Conservation (phyloP, 2,888 invertebrate species). For the Zaprionus lineosus region DNA sequence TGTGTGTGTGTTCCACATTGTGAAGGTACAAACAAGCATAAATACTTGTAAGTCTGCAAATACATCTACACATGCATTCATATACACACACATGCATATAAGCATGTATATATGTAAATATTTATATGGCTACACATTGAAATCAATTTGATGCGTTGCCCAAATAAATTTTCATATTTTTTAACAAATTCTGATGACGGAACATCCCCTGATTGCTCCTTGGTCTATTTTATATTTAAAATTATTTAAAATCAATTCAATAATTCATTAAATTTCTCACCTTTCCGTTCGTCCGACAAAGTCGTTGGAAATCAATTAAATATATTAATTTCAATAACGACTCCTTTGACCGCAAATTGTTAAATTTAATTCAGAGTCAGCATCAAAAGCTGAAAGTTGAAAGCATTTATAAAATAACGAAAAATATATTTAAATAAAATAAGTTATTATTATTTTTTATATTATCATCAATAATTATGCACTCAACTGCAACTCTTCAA, state of each 20-base stretch:
- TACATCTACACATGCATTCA: not conserved
- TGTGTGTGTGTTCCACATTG: constrained; percentile 18
- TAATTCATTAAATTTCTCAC: too few relatives aligned
- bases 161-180: constrained; percentile 26
- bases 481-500: too few relatives aligned
- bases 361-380: constrained; percentile 52
- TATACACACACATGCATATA: not conserved
- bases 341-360: constrained; percentile 47
- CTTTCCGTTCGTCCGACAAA: not conserved
- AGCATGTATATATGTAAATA: not conserved
- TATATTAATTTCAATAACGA: constrained; percentile 52
- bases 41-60: not conserved
- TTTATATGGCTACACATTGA: not conserved
- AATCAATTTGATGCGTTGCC: constrained; percentile 30
- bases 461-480: too few relatives aligned
- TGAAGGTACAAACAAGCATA: constrained; percentile 10
- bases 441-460: too few relatives aligned
- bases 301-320: constrained; percentile 68
- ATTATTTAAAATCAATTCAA: too few relatives aligned
- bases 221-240: constrained; percentile 40
- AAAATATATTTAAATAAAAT: too few relatives aligned
- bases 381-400: too few relatives aligned
- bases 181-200: constrained; percentile 16
- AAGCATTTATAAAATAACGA: too few relatives aligned
- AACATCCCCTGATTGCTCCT: constrained; percentile 23